Base-by-base conservation (phyloP, 2,113 vertebrate genomes). In the Nasalis larvatus region DNA sequence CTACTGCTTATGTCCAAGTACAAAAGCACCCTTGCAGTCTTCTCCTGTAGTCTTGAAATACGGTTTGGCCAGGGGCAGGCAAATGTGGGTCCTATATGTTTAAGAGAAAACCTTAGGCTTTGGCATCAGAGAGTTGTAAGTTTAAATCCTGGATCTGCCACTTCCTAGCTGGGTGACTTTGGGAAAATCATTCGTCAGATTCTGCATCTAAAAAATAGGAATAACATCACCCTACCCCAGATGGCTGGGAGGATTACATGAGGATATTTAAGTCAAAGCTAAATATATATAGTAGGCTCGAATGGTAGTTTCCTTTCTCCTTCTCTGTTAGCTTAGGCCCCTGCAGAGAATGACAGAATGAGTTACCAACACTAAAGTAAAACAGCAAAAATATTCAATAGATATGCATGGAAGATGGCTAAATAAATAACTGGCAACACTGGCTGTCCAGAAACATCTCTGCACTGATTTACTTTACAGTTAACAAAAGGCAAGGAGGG, bases 101-200 rank as follows among this genome's bases (percentile, higher is more conserved):
- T 88, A 85, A 71, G 1, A 84, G 32, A 91, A 96, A 85, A 68
- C 18, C 35, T 74, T 30, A 71, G 52, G 63, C 30, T 86, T 68
- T 54, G 30, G 45, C 60, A 82, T 60, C 84, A 69, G 68, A 81
- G 32, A 88, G 80, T 92, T 71, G 4, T 78, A 89, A 89, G 35
- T 86, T 83, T 78, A 89, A 90, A 95, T 85, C 42, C 40, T 92
- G 49, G 37, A 74, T 76, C 82, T 88, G n/a, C 58, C 21, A 90
- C 78, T 56, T 86, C 40, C 47, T 45, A 88, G 82, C 23, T 68
- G 60, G 17, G 35, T 96, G 74, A 95, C 35, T 82, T 76, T 18
- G 78, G 68, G 63, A 35, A 95, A 86, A 71, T 81, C 54, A n/a
- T 87, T 95, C 10, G 87, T 94, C 63, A 95, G 90, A 91, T 74